Evolutionary conservation across 2,888 invertebrate species (phyloP), one percentile per base, ranked within the genome.

Genomic region (Diaperis boleti): DNA sequence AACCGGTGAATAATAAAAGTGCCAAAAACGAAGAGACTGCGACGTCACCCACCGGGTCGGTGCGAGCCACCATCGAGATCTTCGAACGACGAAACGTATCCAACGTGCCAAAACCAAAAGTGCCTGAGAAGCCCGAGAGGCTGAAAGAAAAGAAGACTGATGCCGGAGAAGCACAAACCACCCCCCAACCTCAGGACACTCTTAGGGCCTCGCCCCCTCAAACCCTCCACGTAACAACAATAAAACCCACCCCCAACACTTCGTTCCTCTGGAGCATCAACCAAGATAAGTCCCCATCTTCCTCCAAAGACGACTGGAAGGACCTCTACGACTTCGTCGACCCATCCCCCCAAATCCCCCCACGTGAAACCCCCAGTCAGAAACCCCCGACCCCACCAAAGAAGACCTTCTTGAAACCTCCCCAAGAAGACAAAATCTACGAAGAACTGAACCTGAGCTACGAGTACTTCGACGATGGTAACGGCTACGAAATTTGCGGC

Each of bases 221-320:
- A 17, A n/a, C 44, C 5, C 37, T 67, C 6, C 72, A 73, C 66
- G 49, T 42, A 11, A 55, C 70, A 31, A 55, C 37, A 13, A 59
- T 54, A 13, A 78, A 76, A 8, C 82, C 87, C 56, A 83, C 85
- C 69, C 89, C 89, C 1, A 89, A 89, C 73, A 85, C 84, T 67
- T 89, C 90, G 2, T 90, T 90, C 78, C 79, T 90, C 29, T 89
- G 88, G 85, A 84, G 87, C 59, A 78, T 83, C 62, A 86, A 79
- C 39, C 65, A 65, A 20, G 69, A 67, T 42, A 71, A 72, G 62
- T 68, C 69, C 10, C 65, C 69, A 10, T 45, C 62, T 33, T 14
- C 44, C 6, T 61, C 61, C 18, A 37, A 47, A 54, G 39, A 35
- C 57, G 65, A 71, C 39, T 69, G 69, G 66, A 69, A 72, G 22